These are phyloP conservation scores for Mustela lutreola DNA, from an alignment of 2,113 vertebrate genomes.

Conservation along the genomic window DNA sequence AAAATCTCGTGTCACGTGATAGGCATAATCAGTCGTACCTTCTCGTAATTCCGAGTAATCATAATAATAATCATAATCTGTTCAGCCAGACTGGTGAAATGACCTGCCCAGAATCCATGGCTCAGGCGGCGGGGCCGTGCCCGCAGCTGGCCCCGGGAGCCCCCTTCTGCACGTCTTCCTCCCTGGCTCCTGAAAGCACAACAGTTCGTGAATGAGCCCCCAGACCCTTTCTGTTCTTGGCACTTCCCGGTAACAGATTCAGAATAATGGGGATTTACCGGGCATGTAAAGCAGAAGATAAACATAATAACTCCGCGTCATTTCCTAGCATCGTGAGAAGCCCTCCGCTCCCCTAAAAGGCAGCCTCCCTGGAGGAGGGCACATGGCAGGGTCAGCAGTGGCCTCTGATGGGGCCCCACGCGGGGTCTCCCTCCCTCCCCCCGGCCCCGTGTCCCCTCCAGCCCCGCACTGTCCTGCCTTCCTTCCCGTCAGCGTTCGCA, in stretches of 20 bases:
- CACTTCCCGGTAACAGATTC: background rate
- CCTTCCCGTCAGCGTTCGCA: background rate
- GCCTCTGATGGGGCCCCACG: background rate
- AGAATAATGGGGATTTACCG: background rate
- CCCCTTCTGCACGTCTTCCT: accelerated
- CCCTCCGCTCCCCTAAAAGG: background rate
- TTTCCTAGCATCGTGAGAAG: background rate
- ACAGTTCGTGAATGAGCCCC: background rate
- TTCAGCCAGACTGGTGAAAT: background rate
- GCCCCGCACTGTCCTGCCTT: background rate
- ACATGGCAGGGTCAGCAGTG: background rate
- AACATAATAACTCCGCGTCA: background rate
- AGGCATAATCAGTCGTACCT: background rate
- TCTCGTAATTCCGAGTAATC: background rate
- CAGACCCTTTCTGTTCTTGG: background rate
- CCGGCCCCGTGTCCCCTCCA: too few species aligned
- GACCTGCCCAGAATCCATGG: background rate
- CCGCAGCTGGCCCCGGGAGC: background rate
- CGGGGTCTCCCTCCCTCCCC: background rate
- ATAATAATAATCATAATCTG: too few species aligned
- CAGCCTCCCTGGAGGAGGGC: background rate
- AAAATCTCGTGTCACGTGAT: background rate
- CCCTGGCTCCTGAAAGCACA: background rate
- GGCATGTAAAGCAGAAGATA: background rate
- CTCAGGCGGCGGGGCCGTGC: background rate